Conservation (phyloP, 2,113 vertebrate genomes). For the Spea multiplicata region DNA sequence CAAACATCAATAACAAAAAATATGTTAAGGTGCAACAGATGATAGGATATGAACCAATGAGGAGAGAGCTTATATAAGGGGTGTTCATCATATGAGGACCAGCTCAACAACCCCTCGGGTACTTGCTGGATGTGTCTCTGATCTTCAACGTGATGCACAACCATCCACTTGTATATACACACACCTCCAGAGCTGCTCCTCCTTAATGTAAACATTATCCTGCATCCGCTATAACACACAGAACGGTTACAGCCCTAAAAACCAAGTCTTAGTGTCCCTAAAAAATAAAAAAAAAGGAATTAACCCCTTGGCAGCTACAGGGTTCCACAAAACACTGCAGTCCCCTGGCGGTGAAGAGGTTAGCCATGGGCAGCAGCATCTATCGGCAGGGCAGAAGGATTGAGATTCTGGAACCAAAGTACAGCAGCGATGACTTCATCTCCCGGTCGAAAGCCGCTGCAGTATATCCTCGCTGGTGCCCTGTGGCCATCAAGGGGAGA, state of each 20-base stretch:
- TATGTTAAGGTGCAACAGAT: constrained; percentile 32
- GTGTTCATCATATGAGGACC: neutral
- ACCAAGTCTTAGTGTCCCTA: neutral
- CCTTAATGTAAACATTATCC: constrained; percentile 37
- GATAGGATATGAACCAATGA: constrained; percentile 16
- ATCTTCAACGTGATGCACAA: neutral
- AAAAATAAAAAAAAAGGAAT: constrained; percentile 16
- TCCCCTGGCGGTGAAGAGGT: constrained; percentile 25
- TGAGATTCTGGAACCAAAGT: constrained; percentile 17
- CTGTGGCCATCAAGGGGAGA: constrained; percentile 15
- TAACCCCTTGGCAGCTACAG: constrained; percentile 39
- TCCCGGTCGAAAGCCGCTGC: neutral
- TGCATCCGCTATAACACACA: constrained; percentile 4
- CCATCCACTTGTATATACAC: neutral
- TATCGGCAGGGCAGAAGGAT: constrained; percentile 14
- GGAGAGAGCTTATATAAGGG: neutral
- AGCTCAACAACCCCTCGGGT: neutral
- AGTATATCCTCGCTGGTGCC: neutral
- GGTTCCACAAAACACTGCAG: constrained; percentile 14
- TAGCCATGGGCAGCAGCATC: constrained; percentile 26
- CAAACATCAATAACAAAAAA: constrained; percentile 4
- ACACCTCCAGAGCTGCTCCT: constrained; percentile 19
- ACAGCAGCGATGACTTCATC: constrained; percentile 16
- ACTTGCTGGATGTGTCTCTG: neutral
- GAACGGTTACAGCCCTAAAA: neutral